A percentile compares a stretch with the other conserved stretches of the same genome.
Evolutionary conservation across 1,140 invertebrate genomes (phyloP).

Genomic region (Papilio aristodemus): DNA sequence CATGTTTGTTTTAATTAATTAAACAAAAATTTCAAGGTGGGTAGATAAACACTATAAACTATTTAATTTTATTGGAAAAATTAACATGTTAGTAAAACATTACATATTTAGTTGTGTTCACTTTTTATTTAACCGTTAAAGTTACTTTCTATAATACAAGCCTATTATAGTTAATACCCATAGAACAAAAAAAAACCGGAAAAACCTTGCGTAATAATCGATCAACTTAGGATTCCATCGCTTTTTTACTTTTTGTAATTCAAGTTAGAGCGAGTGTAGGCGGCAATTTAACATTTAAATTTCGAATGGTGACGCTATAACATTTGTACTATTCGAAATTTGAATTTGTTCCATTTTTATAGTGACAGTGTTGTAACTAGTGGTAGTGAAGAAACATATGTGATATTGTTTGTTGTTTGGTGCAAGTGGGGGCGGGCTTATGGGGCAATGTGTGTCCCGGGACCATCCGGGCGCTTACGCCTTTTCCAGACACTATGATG

Average conservation of each 20-base stretch:
- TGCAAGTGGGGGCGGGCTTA: conserved; percentile 60
- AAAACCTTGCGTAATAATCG: conserved; percentile 20
- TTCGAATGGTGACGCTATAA: conserved; percentile 12
- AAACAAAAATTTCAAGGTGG: not conserved
- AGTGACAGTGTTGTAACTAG: conserved; percentile 9
- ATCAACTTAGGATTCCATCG: conserved; percentile 26
- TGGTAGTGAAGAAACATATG: conserved; percentile 42
- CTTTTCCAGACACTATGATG: conserved; percentile 69
- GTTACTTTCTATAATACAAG: not conserved
- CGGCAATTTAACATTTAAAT: conserved; percentile 29
- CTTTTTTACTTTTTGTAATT: conserved; percentile 30
- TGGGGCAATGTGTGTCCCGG: conserved; percentile 79
- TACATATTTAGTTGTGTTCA: not conserved
- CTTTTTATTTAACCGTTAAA: not conserved
- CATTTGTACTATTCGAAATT: conserved; percentile 15
- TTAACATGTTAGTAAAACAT: not conserved
- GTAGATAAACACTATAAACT: not conserved
- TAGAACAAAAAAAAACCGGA: conserved; percentile 10
- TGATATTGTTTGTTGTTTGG: conserved; percentile 53
- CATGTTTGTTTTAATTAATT: not conserved
- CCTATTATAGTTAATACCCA: not conserved
- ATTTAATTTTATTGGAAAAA: not conserved
- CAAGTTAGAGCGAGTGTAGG: conserved; percentile 25
- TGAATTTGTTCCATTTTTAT: conserved; percentile 1
- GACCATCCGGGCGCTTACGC: conserved; percentile 70